Percentiles rank a stretch among this genome's conserved stretches.
These are phyloP conservation scores for Megaustenia siamemsis DNA, from an alignment of 2,888 invertebrate genomes.

Conservation along the genomic window DNA sequence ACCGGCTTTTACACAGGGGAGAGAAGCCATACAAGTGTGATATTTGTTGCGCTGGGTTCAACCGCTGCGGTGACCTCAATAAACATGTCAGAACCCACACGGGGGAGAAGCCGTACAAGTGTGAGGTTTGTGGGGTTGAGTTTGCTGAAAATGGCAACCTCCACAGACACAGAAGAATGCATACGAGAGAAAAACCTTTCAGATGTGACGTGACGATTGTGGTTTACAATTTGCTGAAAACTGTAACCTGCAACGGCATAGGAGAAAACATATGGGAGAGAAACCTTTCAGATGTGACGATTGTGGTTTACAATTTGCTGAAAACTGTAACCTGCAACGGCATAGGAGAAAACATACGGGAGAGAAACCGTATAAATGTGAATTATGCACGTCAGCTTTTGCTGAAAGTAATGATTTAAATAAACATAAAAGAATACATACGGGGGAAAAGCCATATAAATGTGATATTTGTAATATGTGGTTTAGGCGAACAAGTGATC, in stretches of 20 bases:
- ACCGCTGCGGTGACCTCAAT: constrained; percentile 15
- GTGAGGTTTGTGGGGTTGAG: no score
- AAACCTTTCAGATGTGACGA: no score
- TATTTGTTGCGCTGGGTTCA: no score
- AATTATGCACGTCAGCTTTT: constrained; percentile 50
- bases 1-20: neutral
- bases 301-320: constrained; percentile 44
- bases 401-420: constrained; percentile 21
- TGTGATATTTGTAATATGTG: no score
- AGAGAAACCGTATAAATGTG: constrained; percentile 54
- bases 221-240: constrained; percentile 41
- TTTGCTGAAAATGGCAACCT: constrained; percentile 25
- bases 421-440: no score
- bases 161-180: constrained; percentile 36
- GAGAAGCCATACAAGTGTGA: no score
- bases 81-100: no score
- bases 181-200: no score
- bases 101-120: no score
- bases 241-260: constrained; percentile 41
- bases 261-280: no score
- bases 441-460: no score
- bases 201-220: constrained; percentile 22
- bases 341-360: no score
- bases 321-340: constrained; percentile 45
- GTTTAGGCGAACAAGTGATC: neutral